phyloP scores from a whole-genome alignment of 2,888 invertebrate species.

The Phaonia tiefii region DNA sequence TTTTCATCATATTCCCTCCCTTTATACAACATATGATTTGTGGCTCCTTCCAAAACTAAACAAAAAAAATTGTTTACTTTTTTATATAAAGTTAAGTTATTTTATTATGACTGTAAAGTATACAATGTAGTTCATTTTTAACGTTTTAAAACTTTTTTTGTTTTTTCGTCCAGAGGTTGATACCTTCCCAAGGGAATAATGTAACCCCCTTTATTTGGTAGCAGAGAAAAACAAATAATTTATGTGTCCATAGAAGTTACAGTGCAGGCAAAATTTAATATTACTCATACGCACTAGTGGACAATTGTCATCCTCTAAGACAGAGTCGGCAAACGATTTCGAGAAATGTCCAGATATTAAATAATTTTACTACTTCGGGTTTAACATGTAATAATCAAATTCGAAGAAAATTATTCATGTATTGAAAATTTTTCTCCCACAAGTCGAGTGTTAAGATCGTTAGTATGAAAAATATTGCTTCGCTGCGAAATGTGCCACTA shows the following conservation, averaged over 20 bases:
- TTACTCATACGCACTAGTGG: too few relatives aligned
- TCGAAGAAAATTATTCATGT: too few relatives aligned
- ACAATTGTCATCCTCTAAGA: too few relatives aligned
- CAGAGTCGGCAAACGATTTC: too few relatives aligned
- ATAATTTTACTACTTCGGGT: too few relatives aligned
- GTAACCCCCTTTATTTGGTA: conserved; percentile 24
- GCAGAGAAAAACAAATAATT: conserved; percentile 41
- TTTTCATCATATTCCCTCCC: background rate
- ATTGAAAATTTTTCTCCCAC: too few relatives aligned
- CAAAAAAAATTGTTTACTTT: conserved; percentile 1
- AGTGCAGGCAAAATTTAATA: background rate
- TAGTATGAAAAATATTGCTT: too few relatives aligned
- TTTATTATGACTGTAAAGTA: conserved; percentile 37
- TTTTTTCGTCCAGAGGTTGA: conserved; percentile 17
- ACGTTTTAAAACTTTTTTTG: conserved; percentile 33
- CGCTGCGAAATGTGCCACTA: too few relatives aligned
- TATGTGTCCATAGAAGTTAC: conserved; percentile 46
- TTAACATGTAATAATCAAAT: too few relatives aligned
- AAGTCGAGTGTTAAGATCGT: too few relatives aligned
- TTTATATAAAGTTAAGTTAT: conserved; percentile 45
- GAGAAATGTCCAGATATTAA: too few relatives aligned
- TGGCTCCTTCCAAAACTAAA: background rate
- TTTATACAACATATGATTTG: conserved; percentile 20
- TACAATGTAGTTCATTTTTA: conserved; percentile 37
- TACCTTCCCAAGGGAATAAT: background rate